Percentiles rank a stretch among this genome's conserved stretches.
Evolutionary conservation across 2,797 vertebrate species (phyloP).

Genomic region (Gymnothorax reevesii): DNA sequence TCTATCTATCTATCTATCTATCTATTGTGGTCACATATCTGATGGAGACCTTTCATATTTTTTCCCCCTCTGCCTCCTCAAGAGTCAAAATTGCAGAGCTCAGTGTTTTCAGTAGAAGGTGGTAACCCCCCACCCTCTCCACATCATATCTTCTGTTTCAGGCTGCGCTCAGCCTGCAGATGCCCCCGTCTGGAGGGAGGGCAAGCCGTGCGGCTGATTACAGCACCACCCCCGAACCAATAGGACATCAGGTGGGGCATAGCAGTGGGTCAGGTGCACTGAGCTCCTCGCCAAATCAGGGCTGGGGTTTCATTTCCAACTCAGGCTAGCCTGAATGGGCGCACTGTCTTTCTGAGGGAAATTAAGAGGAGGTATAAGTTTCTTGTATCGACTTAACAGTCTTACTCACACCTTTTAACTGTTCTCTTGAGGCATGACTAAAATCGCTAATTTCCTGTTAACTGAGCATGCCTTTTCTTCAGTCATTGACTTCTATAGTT

Average conservation of each 20-base stretch:
- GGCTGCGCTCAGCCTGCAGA: constrained; percentile 81
- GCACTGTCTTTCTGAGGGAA: constrained; percentile 44
- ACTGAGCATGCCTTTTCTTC: constrained; percentile 49
- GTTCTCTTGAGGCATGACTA: not conserved
- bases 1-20: not conserved
- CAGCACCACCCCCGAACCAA: constrained; percentile 83
- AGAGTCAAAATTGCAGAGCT: not conserved
- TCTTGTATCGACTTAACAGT: not conserved
- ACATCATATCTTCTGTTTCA: constrained; percentile 74
- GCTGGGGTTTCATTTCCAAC: not conserved
- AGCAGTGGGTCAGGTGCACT: constrained; percentile 54
- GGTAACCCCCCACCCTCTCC: constrained; percentile 62
- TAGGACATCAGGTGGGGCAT: constrained; percentile 89
- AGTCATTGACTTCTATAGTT: not conserved
- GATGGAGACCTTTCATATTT: not conserved
- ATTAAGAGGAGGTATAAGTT: constrained; percentile 23
- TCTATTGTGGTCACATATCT: not conserved
- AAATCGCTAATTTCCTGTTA: constrained; percentile 33
- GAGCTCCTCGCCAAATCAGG: constrained; percentile 56
- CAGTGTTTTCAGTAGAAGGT: constrained; percentile 4
- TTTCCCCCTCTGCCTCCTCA: not conserved
- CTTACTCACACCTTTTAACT: constrained; percentile 34
- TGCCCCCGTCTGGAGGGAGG: constrained; percentile 86
- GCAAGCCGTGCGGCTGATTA: constrained; percentile 87
- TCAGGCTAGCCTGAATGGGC: constrained; percentile 36